These are phyloP conservation scores for Camelus dromedarius DNA, from an alignment of 2,113 vertebrate species.

Conservation along the genomic window DNA sequence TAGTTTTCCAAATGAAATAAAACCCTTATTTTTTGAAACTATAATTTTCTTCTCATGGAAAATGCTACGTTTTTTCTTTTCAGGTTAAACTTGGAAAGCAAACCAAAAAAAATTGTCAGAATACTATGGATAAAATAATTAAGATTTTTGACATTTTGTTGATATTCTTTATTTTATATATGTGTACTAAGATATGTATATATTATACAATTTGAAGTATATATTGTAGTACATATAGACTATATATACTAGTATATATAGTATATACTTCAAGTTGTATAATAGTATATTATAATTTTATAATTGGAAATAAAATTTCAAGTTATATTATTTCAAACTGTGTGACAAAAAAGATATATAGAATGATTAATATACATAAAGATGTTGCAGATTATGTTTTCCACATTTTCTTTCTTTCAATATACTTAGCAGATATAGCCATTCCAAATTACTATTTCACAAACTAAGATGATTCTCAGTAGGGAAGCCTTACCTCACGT, in stretches of 20 bases:
- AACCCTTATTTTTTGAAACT: neutral
- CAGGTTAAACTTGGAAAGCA: neutral
- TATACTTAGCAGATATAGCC: slow-evolving; percentile 79
- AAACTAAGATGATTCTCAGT: slow-evolving; percentile 86
- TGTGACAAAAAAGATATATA: slow-evolving; percentile 74
- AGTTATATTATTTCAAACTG: neutral
- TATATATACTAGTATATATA: too few species aligned
- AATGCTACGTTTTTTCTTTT: neutral
- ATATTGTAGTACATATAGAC: too few species aligned
- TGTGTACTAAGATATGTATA: neutral
- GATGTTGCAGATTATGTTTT: slow-evolving; percentile 79
- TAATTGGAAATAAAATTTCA: neutral
- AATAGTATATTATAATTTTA: neutral
- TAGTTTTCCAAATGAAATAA: neutral
- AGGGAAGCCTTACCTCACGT: slow-evolving; percentile 83
- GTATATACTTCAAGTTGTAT: neutral
- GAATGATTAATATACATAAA: slow-evolving; percentile 66
- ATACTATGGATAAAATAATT: neutral
- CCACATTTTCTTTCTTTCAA: slow-evolving; percentile 71
- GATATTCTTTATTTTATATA: neutral
- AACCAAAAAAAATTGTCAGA: neutral
- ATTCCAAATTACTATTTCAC: slow-evolving; percentile 85
- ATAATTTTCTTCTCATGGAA: neutral
- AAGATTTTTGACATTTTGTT: neutral
- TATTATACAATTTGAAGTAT: neutral